These are phyloP conservation scores for Cochlearius cochlearius DNA, from an alignment of 2,113 vertebrate species.

Conservation along the genomic window DNA sequence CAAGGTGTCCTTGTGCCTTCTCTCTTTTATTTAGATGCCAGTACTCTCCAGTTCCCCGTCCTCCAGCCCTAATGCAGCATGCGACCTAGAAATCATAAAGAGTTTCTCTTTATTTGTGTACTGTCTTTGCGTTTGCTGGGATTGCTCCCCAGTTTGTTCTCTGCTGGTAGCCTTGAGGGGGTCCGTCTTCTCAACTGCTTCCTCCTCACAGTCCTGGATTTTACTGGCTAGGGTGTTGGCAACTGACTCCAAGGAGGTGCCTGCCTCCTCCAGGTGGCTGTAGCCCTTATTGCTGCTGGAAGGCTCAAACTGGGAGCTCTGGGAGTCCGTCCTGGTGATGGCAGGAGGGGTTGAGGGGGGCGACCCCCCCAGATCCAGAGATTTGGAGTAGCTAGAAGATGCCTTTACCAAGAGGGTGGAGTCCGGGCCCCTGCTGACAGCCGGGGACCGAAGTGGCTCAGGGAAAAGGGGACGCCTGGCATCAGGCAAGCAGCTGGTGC, in stretches of 20 bases:
- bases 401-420: constrained; percentile 72
- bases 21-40: constrained; percentile 60
- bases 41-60: constrained; percentile 72
- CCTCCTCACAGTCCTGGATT: constrained; percentile 67
- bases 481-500: constrained; percentile 75
- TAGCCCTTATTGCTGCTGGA: constrained; percentile 91
- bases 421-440: constrained; percentile 55
- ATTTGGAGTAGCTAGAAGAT: constrained; percentile 72
- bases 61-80: constrained; percentile 57
- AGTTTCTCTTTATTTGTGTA: constrained; percentile 88
- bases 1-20: not conserved
- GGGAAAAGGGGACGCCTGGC: constrained; percentile 39
- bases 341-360: constrained; percentile 55
- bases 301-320: constrained; percentile 83
- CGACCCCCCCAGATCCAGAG: constrained; percentile 67
- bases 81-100: constrained; percentile 81
- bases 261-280: constrained; percentile 85
- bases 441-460: constrained; percentile 62
- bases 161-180: constrained; percentile 62
- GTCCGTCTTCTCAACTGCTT: not conserved
- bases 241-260: constrained; percentile 84
- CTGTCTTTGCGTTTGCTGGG: constrained; percentile 67
- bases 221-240: constrained; percentile 63
- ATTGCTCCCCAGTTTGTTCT: constrained; percentile 30
- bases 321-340: constrained; percentile 74